Conservation (phyloP, 2,113 vertebrate genomes). For the Zingel zingel region DNA sequence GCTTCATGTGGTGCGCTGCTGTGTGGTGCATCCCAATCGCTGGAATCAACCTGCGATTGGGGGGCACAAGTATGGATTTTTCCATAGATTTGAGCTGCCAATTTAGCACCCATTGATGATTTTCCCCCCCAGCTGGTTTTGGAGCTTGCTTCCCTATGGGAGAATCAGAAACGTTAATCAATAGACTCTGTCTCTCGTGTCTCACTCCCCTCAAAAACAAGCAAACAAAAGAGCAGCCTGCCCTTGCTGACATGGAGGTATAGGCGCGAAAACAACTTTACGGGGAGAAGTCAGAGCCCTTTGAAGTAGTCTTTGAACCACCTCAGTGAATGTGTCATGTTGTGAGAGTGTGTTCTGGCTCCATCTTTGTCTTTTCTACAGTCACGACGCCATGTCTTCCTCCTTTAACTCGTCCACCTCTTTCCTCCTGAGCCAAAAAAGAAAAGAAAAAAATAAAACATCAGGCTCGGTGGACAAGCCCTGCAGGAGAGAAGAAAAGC, state of each 20-base stretch:
- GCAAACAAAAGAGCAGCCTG: conserved; percentile 33
- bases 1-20: conserved; percentile 32
- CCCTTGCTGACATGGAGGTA: background rate
- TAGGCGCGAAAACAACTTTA: conserved; percentile 12
- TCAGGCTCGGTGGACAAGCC: conserved; percentile 6
- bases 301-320: conserved; percentile 5
- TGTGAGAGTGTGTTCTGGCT: background rate
- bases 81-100: conserved; percentile 50
- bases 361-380: conserved; percentile 25
- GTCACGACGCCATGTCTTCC: background rate
- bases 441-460: background rate
- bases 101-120: conserved; percentile 62
- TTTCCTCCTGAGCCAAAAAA: conserved; percentile 23
- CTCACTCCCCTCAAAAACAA: conserved; percentile 30
- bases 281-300: conserved; percentile 23
- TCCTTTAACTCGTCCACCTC: background rate
- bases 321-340: conserved; percentile 32
- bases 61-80: conserved; percentile 65
- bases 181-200: conserved; percentile 39
- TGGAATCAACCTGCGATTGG: conserved; percentile 41
- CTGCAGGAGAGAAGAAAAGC: conserved; percentile 36
- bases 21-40: conserved; percentile 36
- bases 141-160: conserved; percentile 50
- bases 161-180: conserved; percentile 73
- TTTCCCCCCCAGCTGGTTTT: conserved; percentile 55